Evolutionary conservation across 2,113 vertebrate genomes (phyloP).

Genomic region (Emydocephalus ijimae): DNA sequence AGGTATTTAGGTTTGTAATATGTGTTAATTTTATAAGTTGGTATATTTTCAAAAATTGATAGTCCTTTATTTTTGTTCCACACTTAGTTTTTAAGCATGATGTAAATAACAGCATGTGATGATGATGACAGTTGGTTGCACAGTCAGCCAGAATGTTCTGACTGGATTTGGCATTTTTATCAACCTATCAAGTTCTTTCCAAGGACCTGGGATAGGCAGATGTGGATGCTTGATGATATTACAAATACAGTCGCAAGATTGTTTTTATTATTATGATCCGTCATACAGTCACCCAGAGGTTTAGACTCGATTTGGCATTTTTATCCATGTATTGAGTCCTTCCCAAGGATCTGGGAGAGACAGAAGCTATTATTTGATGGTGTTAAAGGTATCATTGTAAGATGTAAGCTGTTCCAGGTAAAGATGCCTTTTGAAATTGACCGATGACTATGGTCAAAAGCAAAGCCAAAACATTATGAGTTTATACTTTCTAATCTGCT

Average conservation of each 20-base stretch:
- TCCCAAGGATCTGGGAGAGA: neutral
- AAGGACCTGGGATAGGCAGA: neutral
- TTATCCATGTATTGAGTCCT: neutral
- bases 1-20: neutral
- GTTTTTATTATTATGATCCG: neutral
- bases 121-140: too few species aligned
- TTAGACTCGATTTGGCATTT: neutral
- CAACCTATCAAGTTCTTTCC: neutral
- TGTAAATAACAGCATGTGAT: neutral
- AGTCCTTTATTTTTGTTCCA: neutral
- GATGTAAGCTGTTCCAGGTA: neutral
- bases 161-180: neutral
- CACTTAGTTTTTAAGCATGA: neutral
- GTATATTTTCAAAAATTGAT: neutral
- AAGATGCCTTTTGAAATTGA: neutral
- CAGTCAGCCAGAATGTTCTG: neutral
- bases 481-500: neutral
- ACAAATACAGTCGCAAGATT: neutral
- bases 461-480: neutral
- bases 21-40: neutral
- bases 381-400: neutral
- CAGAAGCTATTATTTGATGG: neutral
- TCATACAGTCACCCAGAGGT: neutral
- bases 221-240: neutral
- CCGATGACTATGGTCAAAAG: neutral